phyloP scores from a whole-genome alignment of 1,140 invertebrate genomes.

The Cherax quadricarinatus region DNA sequence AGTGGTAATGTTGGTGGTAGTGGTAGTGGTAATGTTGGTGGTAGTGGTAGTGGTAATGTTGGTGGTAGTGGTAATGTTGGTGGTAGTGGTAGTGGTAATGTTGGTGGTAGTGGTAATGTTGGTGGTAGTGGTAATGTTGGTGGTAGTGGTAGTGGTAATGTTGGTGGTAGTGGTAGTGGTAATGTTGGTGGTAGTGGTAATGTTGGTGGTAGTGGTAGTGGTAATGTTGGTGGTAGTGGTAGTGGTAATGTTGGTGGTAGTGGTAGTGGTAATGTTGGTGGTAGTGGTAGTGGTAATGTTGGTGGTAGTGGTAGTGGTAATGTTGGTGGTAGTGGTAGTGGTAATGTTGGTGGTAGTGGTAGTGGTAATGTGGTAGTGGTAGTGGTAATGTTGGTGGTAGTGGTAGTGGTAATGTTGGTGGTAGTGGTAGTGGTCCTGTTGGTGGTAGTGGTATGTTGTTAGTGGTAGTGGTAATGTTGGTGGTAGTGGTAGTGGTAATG shows the following conservation, averaged over 20 bases:
- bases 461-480: not conserved
- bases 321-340: no score
- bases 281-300: no score
- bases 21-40: no score
- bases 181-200: not conserved
- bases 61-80: not conserved
- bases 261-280: no score
- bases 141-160: not conserved
- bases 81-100: not conserved
- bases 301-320: no score
- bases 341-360: no score
- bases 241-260: no score
- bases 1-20: no score
- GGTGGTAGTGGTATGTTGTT: not conserved
- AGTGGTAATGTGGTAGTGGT: no score
- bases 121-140: not conserved
- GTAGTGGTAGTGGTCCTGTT: not conserved
- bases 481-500: not conserved
- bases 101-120: not conserved
- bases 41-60: no score
- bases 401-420: not conserved
- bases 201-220: no score
- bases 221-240: no score
- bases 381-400: not conserved
- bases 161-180: not conserved